Conservation (phyloP, 30 jellyfish, hydroid and myxozoan species). For the Cassiopea xamachana region DNA sequence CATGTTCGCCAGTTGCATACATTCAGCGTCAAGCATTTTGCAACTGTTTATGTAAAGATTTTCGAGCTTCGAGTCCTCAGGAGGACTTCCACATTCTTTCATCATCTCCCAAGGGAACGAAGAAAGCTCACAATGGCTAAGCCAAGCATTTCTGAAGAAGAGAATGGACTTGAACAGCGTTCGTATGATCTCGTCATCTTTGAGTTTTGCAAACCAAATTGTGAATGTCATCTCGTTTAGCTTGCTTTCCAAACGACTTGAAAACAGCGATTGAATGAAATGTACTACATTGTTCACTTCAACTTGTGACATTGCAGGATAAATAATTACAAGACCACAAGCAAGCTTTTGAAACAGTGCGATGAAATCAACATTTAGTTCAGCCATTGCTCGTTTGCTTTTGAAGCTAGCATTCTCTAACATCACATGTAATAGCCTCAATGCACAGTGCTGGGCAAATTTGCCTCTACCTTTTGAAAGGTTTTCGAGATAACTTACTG, state of each 20-base stretch:
- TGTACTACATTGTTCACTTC: not conserved
- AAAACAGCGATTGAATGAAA: not conserved
- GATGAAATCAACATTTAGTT: not conserved
- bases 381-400: not conserved
- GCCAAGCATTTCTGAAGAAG: not conserved
- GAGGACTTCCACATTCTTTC: not conserved
- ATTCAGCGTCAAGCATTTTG: not conserved
- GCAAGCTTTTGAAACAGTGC: conserved; percentile 7
- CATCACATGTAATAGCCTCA: not conserved
- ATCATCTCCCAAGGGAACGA: not conserved
- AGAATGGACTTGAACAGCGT: not conserved
- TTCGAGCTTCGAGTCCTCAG: conserved; percentile 2
- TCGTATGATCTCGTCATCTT: not conserved
- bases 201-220: not conserved
- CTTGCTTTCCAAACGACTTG: not conserved
- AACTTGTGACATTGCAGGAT: conserved; percentile 1
- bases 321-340: conserved; percentile 6
- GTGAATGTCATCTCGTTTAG: not conserved
- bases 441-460: conserved; percentile 20
- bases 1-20: not conserved
- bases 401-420: not conserved
- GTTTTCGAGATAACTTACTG: not conserved
- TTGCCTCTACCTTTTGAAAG: conserved; percentile 12
- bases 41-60: conserved; percentile 5
- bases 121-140: not conserved